Conservation (phyloP, 2,888 invertebrate species). For the Ellobium chinense region DNA sequence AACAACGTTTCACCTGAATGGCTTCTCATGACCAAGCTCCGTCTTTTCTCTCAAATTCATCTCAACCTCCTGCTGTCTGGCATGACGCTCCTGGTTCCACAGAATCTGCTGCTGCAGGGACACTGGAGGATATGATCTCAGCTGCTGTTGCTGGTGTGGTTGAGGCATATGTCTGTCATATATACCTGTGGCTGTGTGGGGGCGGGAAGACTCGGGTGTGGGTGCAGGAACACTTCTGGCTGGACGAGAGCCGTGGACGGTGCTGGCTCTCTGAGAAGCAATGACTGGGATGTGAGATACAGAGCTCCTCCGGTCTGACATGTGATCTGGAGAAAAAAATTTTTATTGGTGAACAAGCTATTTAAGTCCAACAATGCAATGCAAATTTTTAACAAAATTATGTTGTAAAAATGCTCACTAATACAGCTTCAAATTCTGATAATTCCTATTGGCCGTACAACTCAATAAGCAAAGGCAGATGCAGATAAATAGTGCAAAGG, state of each 20-base stretch:
- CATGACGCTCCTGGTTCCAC: slow-evolving; percentile 53
- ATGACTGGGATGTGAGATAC: background rate
- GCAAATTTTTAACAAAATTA: no score
- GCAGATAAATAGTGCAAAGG: no score
- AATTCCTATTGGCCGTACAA: no score
- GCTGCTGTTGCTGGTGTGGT: slow-evolving; percentile 45
- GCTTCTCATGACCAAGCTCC: slow-evolving; percentile 62
- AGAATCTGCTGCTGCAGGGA: slow-evolving; percentile 45
- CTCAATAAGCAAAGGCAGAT: no score
- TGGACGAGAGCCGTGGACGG: slow-evolving; percentile 13
- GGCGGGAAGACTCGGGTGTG: slow-evolving; percentile 41
- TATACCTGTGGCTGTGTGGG: slow-evolving; percentile 38
- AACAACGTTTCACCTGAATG: no score
- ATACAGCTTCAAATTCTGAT: no score
- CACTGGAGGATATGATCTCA: background rate
- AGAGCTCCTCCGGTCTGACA: background rate
- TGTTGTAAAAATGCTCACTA: no score
- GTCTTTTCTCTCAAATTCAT: slow-evolving; percentile 54
- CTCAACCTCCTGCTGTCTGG: slow-evolving; percentile 53
- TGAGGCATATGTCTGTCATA: slow-evolving; percentile 54
- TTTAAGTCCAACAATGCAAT: background rate
- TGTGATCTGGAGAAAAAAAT: background rate
- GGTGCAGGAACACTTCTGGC: slow-evolving; percentile 22
- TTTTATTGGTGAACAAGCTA: background rate
- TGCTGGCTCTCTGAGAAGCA: background rate